Base-by-base conservation (phyloP, 2,888 invertebrate genomes). In the Andrena flavipes region DNA sequence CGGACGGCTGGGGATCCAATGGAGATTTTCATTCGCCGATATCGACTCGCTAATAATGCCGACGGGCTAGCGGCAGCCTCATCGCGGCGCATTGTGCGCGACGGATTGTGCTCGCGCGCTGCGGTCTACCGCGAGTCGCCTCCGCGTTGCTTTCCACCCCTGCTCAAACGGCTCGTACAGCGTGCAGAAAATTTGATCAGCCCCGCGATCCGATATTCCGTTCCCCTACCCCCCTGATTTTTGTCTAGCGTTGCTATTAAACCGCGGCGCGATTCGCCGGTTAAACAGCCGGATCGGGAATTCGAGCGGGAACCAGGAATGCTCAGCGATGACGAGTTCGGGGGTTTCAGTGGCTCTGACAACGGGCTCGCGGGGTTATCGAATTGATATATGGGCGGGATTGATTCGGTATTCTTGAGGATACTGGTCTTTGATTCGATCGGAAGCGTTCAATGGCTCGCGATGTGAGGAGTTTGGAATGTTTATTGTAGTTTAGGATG, bases 11-110 rank as follows among this genome's bases (percentile, higher is more conserved):
- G 83, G 80, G 83, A 81, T 72, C 74, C 78, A 83, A 65, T 69
- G 63, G 80, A 82, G 81, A 87, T 85, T 85, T 76, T 85, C 84
- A 81, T 87, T 81, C 75, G 62, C 26, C 75, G 81, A 87, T 87
- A 85, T 72, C 80, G 63, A n/a, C 23, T 62, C 49, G 48, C 64
- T 83, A 83, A 87, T 87, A 87, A 85, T 65, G 80, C 49, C 78
- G 60, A 70, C 75, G 60, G 59, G 29, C 63, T 69, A 70, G 54
- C 65, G 8, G 33, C 71, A 26, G 59, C 63, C 49, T 63, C 67
- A 51, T 75, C 75, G 76, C 13, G 42, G 42, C 51, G 54, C 62
- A 82, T 82, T 82, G 78, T 82, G 33, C 75, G 60, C 67, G 63
- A 60, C 56, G 77, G 80, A 78, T 84, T 77, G 79, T 72, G 60